Base-by-base conservation (phyloP, 2,888 invertebrate genomes). In the Parnassius apollo region DNA sequence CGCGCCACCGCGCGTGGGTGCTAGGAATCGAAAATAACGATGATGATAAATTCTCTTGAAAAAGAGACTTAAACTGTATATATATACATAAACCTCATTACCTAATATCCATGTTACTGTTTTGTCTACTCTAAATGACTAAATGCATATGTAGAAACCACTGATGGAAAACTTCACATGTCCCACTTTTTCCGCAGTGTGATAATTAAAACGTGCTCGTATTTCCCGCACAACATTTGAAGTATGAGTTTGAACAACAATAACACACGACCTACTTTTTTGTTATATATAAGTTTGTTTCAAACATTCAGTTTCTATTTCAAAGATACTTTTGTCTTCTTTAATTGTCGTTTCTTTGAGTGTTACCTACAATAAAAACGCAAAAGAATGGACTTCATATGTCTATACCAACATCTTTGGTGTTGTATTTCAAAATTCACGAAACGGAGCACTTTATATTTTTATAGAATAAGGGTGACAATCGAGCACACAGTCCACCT, bases 131-230 rank as follows among this genome's bases (percentile, higher is more conserved):
- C 46, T 25, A 59, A 59, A 48, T 59, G 42, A 46, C 13, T 13
- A 10, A 13, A 53, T 53, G 18, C 54, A 46, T 8, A 11, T 46
- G 0, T 44, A 55, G 7, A 61, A 61, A 51, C 56, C 55, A n/a
- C 61, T 56, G 50, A 60, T 54, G 25, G 42, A 25, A 50, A 61
- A 61, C 56, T 61, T 61, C 45, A 35, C 45, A 46, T 56, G 61
- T 12, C 61, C 61, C 9, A 61, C 44, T 61, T 61, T 61, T 61
- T 61, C 56, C 42, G 56, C 56, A 49, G 56, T 51, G 61, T 61
- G 45, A 61, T 61, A 61, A 61, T 61, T 61, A 61, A 61, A 61
- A 56, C 50, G 35, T 13, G 45, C 55, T 50, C 49, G 56, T 45
- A 51, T 56, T 61, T 25, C 35, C 45, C n/a, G 12, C 48, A 25